Conservation (phyloP, 2,113 vertebrate genomes). For the Sturnira hondurensis region DNA sequence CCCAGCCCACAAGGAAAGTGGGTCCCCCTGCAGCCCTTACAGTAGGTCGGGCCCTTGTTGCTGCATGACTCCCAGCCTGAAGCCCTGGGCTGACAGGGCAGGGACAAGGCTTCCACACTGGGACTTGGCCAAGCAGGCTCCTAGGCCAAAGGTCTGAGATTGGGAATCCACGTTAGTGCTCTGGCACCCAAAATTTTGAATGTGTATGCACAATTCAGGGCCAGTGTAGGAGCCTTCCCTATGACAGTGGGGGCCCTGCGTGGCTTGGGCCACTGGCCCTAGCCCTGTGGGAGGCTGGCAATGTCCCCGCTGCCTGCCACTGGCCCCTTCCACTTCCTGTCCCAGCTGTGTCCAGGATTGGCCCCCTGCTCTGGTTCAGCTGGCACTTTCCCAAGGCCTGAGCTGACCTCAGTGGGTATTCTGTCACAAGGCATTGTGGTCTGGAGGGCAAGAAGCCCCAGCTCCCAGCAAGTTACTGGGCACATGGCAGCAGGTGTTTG, state of each 20-base stretch:
- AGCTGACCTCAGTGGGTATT: neutral
- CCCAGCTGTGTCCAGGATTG: no score
- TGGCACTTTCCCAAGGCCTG: neutral
- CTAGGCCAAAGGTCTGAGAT: neutral
- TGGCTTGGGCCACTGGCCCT: neutral
- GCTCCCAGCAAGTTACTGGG: neutral
- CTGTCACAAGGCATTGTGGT: neutral
- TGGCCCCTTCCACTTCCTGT: neutral
- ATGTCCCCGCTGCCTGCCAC: accelerated
- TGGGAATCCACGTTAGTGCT: neutral
- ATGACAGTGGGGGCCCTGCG: neutral
- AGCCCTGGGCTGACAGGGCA: neutral
- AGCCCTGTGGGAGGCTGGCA: neutral
- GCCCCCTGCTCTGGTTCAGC: neutral
- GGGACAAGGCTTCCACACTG: accelerated
- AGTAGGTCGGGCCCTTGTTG: neutral
- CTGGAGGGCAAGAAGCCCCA: neutral
- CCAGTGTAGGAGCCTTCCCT: neutral
- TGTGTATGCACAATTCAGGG: accelerated
- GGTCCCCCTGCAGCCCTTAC: no score
- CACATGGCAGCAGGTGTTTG: neutral
- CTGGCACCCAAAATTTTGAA: accelerated
- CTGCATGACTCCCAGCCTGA: no score
- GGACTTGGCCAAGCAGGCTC: neutral
- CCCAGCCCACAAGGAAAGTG: no score